Conservation (phyloP, 2,888 invertebrate genomes). For the Pterostichus madidus region DNA sequence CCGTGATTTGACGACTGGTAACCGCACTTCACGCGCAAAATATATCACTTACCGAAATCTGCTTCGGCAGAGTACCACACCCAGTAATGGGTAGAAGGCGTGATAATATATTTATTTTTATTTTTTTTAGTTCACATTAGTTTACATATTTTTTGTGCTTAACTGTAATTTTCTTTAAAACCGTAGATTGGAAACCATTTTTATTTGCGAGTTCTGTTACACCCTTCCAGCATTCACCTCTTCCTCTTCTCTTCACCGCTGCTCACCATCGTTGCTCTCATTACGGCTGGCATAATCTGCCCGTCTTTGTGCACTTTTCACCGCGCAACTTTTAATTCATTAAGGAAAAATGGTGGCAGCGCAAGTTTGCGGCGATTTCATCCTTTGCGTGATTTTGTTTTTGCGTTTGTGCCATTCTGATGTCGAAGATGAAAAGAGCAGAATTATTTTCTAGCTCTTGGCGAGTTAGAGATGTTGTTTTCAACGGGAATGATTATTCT, state of each 20-base stretch:
- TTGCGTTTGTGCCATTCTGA: neutral
- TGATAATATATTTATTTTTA: too few species aligned
- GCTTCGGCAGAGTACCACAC: too few species aligned
- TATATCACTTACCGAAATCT: too few species aligned
- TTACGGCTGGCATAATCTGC: slow-evolving; percentile 48
- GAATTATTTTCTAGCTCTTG: slow-evolving; percentile 26
- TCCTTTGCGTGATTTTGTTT: slow-evolving; percentile 42
- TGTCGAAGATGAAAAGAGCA: slow-evolving; percentile 40
- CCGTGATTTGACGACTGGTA: too few species aligned
- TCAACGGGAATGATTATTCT: neutral
- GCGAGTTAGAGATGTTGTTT: neutral
- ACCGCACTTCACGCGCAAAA: too few species aligned
- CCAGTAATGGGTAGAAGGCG: too few species aligned
- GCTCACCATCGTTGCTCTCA: neutral
- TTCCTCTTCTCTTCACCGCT: slow-evolving; percentile 1
- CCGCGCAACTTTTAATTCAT: slow-evolving; percentile 52
- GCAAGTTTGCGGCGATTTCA: neutral
- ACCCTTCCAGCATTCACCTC: neutral
- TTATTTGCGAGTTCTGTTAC: neutral
- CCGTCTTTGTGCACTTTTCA: slow-evolving; percentile 49
- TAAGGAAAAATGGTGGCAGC: slow-evolving; percentile 49
- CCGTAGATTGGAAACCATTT: too few species aligned
- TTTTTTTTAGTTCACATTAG: too few species aligned
- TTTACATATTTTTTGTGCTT: too few species aligned
- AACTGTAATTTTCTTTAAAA: too few species aligned